Conservation (phyloP, 2,113 vertebrate genomes). For the Lucifuga dentata region DNA sequence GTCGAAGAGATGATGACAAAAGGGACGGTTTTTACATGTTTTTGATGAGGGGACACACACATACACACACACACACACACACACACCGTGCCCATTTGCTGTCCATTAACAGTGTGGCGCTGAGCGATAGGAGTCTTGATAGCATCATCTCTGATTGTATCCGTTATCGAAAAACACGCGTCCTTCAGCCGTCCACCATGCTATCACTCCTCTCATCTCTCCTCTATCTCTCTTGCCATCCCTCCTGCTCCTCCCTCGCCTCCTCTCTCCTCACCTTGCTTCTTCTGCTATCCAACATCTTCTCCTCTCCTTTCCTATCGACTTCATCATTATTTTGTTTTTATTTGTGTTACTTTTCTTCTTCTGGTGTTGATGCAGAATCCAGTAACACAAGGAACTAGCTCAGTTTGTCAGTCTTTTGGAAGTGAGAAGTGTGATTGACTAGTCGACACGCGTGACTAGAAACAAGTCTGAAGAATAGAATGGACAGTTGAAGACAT, state of each 20-base stretch:
- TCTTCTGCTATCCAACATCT: conserved; percentile 13
- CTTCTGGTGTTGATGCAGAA: no score
- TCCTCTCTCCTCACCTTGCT: conserved; percentile 65
- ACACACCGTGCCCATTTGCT: conserved; percentile 61
- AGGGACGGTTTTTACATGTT: conserved; percentile 14
- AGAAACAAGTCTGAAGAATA: no score
- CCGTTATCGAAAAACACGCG: conserved; percentile 80
- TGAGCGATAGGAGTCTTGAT: conserved; percentile 70
- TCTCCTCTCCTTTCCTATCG: conserved; percentile 23
- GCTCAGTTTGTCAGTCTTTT: no score
- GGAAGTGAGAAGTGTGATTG: no score
- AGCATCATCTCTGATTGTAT: conserved; percentile 76
- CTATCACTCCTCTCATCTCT: conserved; percentile 78
- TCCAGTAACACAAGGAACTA: no score
- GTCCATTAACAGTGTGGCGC: conserved; percentile 76
- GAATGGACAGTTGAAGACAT: no score
- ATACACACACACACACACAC: conserved; percentile 24
- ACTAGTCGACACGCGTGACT: no score
- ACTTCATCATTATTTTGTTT: not conserved
- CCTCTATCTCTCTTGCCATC: conserved; percentile 69
- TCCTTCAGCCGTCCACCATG: conserved; percentile 79
- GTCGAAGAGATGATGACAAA: conserved; percentile 33
- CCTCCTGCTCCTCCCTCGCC: conserved; percentile 35
- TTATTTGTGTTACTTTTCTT: not conserved
- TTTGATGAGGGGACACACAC: not conserved